Base-by-base conservation (phyloP, 2,113 vertebrate species). In the Psettodes erumei region DNA sequence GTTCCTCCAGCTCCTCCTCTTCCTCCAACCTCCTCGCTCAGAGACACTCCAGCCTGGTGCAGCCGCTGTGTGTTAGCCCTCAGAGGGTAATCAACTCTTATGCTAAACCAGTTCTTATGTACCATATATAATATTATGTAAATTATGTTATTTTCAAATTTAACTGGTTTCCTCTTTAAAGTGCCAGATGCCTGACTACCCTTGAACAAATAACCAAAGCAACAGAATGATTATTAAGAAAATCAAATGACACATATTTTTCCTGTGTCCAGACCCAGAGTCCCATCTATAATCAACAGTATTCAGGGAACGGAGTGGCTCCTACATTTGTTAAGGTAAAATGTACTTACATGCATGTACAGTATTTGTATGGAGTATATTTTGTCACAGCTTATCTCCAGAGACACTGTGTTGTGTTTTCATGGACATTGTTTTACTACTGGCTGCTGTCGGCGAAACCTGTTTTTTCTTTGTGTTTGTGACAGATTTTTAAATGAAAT, bases 311-410 rank as follows among this genome's bases (percentile, higher is more conserved):
- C 30, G 93, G 91, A 43, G 91, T 91, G 45, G 79, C 93, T 13
- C 92, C 93, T 4, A 86, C 90, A 12, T 94, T 93, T 82, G 91
- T 94, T 5, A 94, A 94, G 93, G 94, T 94, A 72, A 55, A 55
- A 67, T 7, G 64, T 8, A 51, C 21, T n/a, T 32, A 10, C 25
- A 9, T 6, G 5, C 35, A 7, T 35, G 18, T 13, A 6, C n/a
- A n/a, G n/a, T n/a, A n/a, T 32, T 23, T 60, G 2, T 18, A 18
- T 28, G 5, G 12, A 13, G 21, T 13, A 37, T n/a, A n/a, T n/a
- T n/a, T n/a, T n/a, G n/a, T n/a, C n/a, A n/a, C n/a, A n/a, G n/a
- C n/a, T n/a, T n/a, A n/a, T n/a, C n/a, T n/a, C n/a, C n/a, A n/a
- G n/a, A n/a, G n/a, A n/a, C n/a, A n/a, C n/a, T n/a, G n/a, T n/a